Conservation (phyloP, 2,113 vertebrate species). For the Fukomys damarensis region DNA sequence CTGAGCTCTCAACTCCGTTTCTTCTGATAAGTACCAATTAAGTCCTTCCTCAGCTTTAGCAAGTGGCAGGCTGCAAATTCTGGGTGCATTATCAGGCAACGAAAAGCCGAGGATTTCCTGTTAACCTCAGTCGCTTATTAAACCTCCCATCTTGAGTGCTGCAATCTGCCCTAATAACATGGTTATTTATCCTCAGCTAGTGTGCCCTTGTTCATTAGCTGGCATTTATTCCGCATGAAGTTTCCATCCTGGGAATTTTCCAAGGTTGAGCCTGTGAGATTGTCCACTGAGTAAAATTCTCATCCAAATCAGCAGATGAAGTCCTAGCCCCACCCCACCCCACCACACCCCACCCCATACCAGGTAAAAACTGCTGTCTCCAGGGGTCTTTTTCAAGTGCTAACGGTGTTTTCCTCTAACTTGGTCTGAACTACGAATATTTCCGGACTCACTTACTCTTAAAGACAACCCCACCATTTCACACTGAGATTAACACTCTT, state of each 20-base stretch:
- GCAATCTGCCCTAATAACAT: constrained; percentile 53
- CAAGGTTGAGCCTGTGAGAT: not conserved
- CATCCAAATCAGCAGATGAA: not conserved
- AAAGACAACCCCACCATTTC: constrained; percentile 82
- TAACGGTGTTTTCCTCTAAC: constrained; percentile 66
- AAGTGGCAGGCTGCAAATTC: not conserved
- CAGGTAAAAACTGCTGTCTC: constrained; percentile 31
- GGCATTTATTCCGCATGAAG: constrained; percentile 29
- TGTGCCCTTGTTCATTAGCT: constrained; percentile 43
- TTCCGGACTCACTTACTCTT: constrained; percentile 82
- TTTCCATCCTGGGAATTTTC: constrained; percentile 13
- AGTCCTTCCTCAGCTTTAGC: not conserved
- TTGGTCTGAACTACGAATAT: constrained; percentile 77
- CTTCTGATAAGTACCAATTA: constrained; percentile 21
- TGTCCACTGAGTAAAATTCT: not conserved
- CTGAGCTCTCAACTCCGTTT: not conserved
- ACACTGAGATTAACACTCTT: constrained; percentile 80
- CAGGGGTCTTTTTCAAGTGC: constrained; percentile 19
- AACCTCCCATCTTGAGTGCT: constrained; percentile 40
- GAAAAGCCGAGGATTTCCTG: constrained; percentile 62
- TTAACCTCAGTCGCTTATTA: constrained; percentile 63
- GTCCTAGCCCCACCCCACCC: not conserved
- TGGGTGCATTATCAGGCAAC: not conserved
- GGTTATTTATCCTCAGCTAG: constrained; percentile 49
- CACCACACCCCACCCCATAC: not conserved